Evolutionary conservation across 2,797 vertebrate genomes (phyloP).

Genomic region (Heterohyrax brucei): DNA sequence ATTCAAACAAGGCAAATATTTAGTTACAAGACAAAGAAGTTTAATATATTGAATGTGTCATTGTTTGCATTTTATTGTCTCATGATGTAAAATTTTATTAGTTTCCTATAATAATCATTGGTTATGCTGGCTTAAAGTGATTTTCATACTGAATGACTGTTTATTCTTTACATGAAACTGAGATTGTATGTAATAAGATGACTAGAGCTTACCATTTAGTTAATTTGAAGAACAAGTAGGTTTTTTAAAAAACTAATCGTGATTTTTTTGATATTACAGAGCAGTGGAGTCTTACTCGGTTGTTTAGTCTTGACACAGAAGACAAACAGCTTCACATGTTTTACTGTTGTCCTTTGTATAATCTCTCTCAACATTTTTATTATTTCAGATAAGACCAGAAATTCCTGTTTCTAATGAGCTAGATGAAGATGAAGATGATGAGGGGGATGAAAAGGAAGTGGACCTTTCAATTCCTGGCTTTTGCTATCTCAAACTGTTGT

Average conservation of each 20-base stretch:
- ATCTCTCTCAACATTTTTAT: not conserved
- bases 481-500: conserved; percentile 95
- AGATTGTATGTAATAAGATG: conserved; percentile 11
- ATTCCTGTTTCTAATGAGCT: conserved; percentile 82
- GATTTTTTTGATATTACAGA: conserved; percentile 50
- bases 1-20: conserved; percentile 63
- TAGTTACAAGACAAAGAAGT: conserved; percentile 28
- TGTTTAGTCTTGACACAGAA: conserved; percentile 35
- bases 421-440: conserved; percentile 89
- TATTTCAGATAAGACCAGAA: conserved; percentile 92
- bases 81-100: conserved; percentile 49
- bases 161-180: conserved; percentile 54
- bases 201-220: conserved; percentile 50
- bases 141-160: conserved; percentile 59
- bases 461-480: conserved; percentile 94
- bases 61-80: conserved; percentile 60
- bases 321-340: not conserved
- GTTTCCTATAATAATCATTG: conserved; percentile 67
- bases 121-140: not conserved
- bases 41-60: conserved; percentile 42
- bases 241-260: conserved; percentile 20
- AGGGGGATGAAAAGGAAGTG: conserved; percentile 90
- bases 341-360: conserved; percentile 7
- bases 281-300: not conserved
- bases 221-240: conserved; percentile 19